Conservation (phyloP, 1,140 invertebrate species). For the Vanessa atalanta region DNA sequence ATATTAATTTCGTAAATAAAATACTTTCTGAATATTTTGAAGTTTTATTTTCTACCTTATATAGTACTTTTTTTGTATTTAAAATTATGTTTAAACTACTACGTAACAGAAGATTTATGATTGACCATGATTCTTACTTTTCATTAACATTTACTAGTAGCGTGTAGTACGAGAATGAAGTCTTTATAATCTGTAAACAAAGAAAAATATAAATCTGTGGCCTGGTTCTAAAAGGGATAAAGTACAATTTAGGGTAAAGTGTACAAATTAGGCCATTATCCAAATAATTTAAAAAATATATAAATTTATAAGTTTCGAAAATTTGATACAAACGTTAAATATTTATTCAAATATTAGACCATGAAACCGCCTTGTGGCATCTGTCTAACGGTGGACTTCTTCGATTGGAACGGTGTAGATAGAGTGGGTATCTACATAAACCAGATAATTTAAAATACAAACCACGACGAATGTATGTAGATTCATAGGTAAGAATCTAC, state of each 20-base stretch:
- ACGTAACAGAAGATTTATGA: background rate
- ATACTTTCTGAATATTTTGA: conserved; percentile 63
- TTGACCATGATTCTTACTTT: conserved; percentile 24
- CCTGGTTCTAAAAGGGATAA: background rate
- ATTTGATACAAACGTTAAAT: too few species aligned
- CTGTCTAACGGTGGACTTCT: too few species aligned
- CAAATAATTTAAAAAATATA: too few species aligned
- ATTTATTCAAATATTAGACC: too few species aligned
- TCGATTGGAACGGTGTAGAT: too few species aligned
- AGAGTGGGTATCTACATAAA: too few species aligned
- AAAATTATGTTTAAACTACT: background rate
- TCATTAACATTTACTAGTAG: conserved; percentile 69
- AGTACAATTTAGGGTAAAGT: too few species aligned
- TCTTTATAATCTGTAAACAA: conserved; percentile 73
- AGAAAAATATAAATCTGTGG: conserved; percentile 18
- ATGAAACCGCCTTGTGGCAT: too few species aligned
- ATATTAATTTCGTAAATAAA: conserved; percentile 80
- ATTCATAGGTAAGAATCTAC: conserved; percentile 62
- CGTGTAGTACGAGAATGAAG: conserved; percentile 73
- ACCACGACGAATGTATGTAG: conserved; percentile 64
- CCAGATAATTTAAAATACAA: background rate
- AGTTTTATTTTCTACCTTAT: conserved; percentile 23
- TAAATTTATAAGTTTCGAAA: too few species aligned
- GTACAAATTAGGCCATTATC: too few species aligned
- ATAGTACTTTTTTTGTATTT: background rate